phyloP scores from a whole-genome alignment of 2,797 vertebrate genomes.

The Sebastolobus alascanus region DNA sequence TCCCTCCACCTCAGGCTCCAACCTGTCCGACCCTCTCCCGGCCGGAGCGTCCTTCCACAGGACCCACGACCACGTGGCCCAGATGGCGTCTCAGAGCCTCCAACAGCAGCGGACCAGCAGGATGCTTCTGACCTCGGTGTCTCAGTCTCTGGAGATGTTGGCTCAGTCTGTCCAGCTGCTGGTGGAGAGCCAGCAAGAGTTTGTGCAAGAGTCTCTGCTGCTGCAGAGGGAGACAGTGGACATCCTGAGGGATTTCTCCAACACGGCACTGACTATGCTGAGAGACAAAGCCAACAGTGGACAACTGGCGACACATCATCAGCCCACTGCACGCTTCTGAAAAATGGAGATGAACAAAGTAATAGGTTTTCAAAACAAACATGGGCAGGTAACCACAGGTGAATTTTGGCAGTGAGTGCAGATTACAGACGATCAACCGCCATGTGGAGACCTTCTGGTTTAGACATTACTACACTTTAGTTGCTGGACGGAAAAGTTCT shows the following conservation, averaged over 20 bases:
- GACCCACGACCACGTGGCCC: constrained; percentile 66
- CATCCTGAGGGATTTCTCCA: constrained; percentile 84
- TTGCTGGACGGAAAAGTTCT: background rate
- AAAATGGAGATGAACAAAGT: background rate
- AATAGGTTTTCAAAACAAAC: background rate
- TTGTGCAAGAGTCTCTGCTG: constrained; percentile 82
- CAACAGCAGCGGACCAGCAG: constrained; percentile 85
- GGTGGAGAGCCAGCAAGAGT: constrained; percentile 86
- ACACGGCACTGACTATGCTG: constrained; percentile 79
- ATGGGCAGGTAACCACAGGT: background rate
- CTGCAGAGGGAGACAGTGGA: constrained; percentile 85
- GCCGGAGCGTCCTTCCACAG: constrained; percentile 25
- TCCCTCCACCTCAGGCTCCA: background rate
- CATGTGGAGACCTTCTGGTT: background rate
- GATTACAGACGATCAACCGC: background rate
- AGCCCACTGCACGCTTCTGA: constrained; percentile 45
- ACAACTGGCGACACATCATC: constrained; percentile 7
- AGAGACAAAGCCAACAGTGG: constrained; percentile 77
- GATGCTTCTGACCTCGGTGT: constrained; percentile 80
- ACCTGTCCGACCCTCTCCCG: constrained; percentile 34
- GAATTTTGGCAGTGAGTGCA: background rate
- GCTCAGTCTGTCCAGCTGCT: constrained; percentile 84
- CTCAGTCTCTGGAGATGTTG: constrained; percentile 82
- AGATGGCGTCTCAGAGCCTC: constrained; percentile 80
- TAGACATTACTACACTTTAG: background rate